Conservation (phyloP, 2,797 vertebrate species). For the Huso huso region DNA sequence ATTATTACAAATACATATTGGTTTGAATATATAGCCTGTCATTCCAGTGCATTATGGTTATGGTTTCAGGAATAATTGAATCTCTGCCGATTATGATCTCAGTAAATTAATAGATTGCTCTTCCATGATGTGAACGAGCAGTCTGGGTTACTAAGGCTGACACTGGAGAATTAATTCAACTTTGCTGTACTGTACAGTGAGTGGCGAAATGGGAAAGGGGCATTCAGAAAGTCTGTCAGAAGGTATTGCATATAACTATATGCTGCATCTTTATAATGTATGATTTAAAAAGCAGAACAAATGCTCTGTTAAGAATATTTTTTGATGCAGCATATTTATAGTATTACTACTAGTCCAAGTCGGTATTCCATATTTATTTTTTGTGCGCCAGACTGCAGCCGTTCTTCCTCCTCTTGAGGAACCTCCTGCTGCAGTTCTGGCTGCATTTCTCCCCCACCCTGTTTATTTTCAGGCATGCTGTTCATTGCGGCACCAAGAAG, state of each 20-base stretch:
- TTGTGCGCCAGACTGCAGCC: too few relatives aligned
- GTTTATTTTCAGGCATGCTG: too few relatives aligned
- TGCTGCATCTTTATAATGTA: background rate
- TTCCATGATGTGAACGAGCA: constrained; percentile 15
- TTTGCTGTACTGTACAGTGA: constrained; percentile 28
- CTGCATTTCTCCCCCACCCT: too few relatives aligned
- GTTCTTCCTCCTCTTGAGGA: too few relatives aligned
- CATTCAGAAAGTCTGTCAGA: background rate
- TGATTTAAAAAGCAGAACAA: background rate
- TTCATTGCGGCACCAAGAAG: too few relatives aligned
- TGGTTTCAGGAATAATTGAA: constrained; percentile 57
- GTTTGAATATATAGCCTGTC: constrained; percentile 58
- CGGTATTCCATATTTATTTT: too few relatives aligned
- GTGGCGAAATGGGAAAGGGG: background rate
- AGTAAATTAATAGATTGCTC: constrained; percentile 47
- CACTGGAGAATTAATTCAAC: constrained; percentile 34
- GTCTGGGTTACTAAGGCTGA: constrained; percentile 22
- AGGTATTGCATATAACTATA: background rate
- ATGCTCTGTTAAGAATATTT: too few relatives aligned
- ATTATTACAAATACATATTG: constrained; percentile 62
- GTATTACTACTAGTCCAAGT: too few relatives aligned
- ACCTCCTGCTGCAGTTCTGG: too few relatives aligned
- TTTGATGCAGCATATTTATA: too few relatives aligned
- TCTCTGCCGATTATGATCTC: constrained; percentile 52
- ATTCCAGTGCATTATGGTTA: constrained; percentile 43